Percentiles rank a stretch among this genome's conserved stretches.
Evolutionary conservation across 2,888 invertebrate genomes (phyloP).

Genomic region (Tenthredo notha): DNA sequence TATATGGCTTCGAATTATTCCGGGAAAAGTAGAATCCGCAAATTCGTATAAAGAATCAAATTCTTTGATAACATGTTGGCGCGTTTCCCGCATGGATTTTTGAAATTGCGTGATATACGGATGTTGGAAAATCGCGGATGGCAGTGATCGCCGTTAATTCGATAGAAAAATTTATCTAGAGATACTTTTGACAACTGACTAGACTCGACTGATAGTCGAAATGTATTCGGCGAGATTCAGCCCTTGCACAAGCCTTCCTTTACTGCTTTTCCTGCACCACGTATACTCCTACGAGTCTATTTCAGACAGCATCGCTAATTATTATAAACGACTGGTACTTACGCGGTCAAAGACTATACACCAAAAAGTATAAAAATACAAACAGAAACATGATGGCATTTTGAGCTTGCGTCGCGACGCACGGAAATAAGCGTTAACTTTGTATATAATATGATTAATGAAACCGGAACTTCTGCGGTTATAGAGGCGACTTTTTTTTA

Average conservation of each 20-base stretch:
- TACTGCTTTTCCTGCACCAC: not conserved
- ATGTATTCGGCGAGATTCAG: not conserved
- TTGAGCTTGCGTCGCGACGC: not conserved
- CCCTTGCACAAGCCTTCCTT: not conserved
- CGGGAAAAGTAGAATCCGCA: too few species aligned
- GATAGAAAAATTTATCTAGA: not conserved
- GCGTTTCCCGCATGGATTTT: not conserved
- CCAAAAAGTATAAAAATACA: not conserved
- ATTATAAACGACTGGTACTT: conserved; percentile 66
- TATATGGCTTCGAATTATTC: too few species aligned
- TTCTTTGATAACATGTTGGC: too few species aligned
- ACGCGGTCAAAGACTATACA: conserved; percentile 47
- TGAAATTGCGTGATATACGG: not conserved
- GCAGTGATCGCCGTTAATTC: not conserved
- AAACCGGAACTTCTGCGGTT: conserved; percentile 7
- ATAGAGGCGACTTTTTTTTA: not conserved
- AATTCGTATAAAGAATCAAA: too few species aligned
- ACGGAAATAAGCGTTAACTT: conserved; percentile 29
- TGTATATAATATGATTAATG: not conserved
- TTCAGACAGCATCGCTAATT: conserved; percentile 70
- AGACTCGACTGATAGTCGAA: not conserved
- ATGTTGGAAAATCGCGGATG: not conserved
- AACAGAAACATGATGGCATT: conserved; percentile 14
- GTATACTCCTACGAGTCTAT: conserved; percentile 60
- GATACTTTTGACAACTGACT: conserved; percentile 7